Evolutionary conservation across 2,888 invertebrate species (phyloP).

Genomic region (Cyaniris semiargus): DNA sequence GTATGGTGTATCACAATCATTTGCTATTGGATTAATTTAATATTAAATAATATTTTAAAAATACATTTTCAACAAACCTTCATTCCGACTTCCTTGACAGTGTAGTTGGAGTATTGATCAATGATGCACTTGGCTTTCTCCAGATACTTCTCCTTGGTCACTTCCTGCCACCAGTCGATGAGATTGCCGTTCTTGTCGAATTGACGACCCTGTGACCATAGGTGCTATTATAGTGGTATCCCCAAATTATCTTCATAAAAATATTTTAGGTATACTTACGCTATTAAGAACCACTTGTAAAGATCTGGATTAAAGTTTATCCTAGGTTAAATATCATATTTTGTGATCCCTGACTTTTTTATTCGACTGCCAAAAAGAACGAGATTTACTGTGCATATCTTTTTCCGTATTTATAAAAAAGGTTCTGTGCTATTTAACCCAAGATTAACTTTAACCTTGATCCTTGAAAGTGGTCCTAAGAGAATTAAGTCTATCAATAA

Average conservation of each 20-base stretch:
- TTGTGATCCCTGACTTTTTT: too few relatives aligned
- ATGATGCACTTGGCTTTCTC: conserved; percentile 94
- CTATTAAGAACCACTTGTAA: neutral
- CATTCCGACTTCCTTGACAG: conserved; percentile 86
- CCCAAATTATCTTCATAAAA: neutral
- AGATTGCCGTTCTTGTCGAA: conserved; percentile 95
- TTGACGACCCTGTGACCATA: conserved; percentile 86
- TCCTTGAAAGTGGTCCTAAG: too few relatives aligned
- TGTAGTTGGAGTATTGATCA: conserved; percentile 95
- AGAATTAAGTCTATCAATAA: neutral
- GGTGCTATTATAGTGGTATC: neutral
- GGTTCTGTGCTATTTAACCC: too few relatives aligned
- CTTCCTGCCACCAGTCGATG: conserved; percentile 94
- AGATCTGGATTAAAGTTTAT: neutral
- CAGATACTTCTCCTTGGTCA: conserved; percentile 90
- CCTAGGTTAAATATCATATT: neutral
- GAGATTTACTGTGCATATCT: too few relatives aligned
- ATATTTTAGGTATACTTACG: neutral
- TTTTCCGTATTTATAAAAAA: too few relatives aligned
- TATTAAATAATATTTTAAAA: too few relatives aligned
- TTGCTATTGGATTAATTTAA: too few relatives aligned
- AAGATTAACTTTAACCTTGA: too few relatives aligned
- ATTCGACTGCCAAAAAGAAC: too few relatives aligned
- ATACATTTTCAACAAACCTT: too few relatives aligned
- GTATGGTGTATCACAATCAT: too few relatives aligned